phyloP scores from a whole-genome alignment of 2,797 vertebrate genomes.

The Sebastes dallii region DNA sequence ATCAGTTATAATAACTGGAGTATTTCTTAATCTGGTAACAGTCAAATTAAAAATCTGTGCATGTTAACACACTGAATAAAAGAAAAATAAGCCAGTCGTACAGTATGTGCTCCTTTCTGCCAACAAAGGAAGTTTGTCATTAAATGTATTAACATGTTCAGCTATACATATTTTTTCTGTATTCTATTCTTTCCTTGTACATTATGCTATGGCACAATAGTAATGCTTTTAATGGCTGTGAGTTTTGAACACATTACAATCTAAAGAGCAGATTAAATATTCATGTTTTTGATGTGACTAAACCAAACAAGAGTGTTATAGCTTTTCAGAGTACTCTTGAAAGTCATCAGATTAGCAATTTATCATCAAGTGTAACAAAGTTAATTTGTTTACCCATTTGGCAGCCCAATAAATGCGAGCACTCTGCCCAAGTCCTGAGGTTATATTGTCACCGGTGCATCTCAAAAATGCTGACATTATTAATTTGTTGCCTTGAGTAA shows the following conservation, averaged over 20 bases:
- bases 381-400: conserved; percentile 45
- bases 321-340: conserved; percentile 48
- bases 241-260: conserved; percentile 75
- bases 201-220: conserved; percentile 76
- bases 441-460: conserved; percentile 36
- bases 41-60: conserved; percentile 36
- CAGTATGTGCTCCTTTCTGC: conserved; percentile 66
- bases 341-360: conserved; percentile 61
- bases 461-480: conserved; percentile 43
- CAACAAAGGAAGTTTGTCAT: conserved; percentile 72
- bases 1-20: background rate
- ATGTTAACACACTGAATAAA: conserved; percentile 74
- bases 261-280: conserved; percentile 65
- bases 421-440: conserved; percentile 31
- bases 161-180: conserved; percentile 78
- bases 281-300: conserved; percentile 42
- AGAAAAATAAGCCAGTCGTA: conserved; percentile 68
- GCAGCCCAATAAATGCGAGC: conserved; percentile 25
- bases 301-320: conserved; percentile 32
- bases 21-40: conserved; percentile 16
- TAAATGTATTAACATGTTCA: conserved; percentile 75
- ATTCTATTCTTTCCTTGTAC: conserved; percentile 81
- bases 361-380: conserved; percentile 48
- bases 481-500: conserved; percentile 69
- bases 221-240: conserved; percentile 75